These are phyloP conservation scores for Schizotus pectinicornis DNA, from an alignment of 2,888 invertebrate genomes.

Conservation along the genomic window DNA sequence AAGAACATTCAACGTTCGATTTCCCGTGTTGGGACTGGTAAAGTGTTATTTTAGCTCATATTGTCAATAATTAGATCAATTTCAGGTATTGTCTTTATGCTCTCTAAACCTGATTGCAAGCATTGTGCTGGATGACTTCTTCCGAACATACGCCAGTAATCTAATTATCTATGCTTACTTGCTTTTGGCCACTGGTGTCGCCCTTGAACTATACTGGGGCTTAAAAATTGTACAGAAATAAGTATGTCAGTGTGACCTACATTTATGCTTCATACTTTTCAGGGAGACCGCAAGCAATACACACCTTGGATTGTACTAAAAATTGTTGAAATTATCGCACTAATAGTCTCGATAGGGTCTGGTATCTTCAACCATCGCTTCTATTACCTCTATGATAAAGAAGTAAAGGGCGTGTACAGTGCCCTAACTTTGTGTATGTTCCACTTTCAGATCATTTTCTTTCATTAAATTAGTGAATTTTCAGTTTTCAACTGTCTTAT, in stretches of 20 bases:
- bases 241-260: background rate
- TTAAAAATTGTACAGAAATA: background rate
- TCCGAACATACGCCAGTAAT: background rate
- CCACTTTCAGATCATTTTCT: too few species aligned
- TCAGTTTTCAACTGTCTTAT: too few species aligned
- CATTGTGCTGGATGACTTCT: background rate
- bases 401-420: background rate
- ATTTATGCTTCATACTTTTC: background rate
- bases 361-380: background rate
- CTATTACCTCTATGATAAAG: background rate
- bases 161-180: background rate
- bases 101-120: background rate
- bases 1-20: background rate
- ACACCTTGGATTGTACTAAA: constrained; percentile 4
- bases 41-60: too few species aligned
- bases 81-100: constrained; percentile 4
- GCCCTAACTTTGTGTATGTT: background rate
- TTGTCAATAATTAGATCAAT: too few species aligned
- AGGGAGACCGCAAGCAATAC: constrained; percentile 9
- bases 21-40: constrained; percentile 1
- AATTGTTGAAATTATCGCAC: background rate
- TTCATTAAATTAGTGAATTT: too few species aligned
- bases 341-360: background rate
- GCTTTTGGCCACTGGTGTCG: background rate
- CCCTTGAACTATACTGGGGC: constrained; percentile 5